Conservation (phyloP, 2,113 vertebrate genomes). For the Pardalotus punctatus region DNA sequence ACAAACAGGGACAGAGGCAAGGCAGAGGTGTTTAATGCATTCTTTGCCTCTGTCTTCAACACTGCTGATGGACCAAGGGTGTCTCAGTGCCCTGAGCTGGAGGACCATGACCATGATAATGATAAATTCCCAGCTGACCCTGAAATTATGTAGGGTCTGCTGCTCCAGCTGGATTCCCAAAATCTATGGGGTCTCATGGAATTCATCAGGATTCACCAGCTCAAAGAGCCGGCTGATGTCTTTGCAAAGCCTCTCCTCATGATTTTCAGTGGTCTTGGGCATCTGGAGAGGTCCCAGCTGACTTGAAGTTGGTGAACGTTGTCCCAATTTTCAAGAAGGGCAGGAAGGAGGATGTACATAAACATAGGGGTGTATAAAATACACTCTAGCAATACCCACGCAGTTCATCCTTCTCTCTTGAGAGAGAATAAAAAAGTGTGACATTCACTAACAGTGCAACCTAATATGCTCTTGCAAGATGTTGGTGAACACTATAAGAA, state of each 20-base stretch:
- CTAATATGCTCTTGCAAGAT: neutral
- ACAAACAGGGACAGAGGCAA: neutral
- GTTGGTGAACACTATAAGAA: neutral
- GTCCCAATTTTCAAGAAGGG: neutral
- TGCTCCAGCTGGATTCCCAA: neutral
- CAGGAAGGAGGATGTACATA: neutral
- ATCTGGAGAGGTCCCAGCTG: neutral
- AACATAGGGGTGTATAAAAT: neutral
- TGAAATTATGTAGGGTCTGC: neutral
- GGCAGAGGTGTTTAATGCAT: neutral
- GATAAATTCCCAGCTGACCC: neutral
- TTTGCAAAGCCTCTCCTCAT: neutral
- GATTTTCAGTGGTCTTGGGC: neutral
- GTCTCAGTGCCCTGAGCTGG: neutral
- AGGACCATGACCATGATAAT: neutral
- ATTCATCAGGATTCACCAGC: no score
- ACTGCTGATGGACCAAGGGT: neutral
- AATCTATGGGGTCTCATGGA: neutral
- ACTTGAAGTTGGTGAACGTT: neutral
- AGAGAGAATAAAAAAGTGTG: neutral
- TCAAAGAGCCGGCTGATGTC: neutral
- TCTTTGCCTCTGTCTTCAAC: neutral
- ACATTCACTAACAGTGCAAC: neutral
- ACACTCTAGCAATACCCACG: rapidly evolving
- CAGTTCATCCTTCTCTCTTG: neutral